Evolutionary conservation across 2,888 invertebrate genomes (phyloP), one percentile per base, ranked within the genome.

Genomic region (Neoaliturus tenellus): DNA sequence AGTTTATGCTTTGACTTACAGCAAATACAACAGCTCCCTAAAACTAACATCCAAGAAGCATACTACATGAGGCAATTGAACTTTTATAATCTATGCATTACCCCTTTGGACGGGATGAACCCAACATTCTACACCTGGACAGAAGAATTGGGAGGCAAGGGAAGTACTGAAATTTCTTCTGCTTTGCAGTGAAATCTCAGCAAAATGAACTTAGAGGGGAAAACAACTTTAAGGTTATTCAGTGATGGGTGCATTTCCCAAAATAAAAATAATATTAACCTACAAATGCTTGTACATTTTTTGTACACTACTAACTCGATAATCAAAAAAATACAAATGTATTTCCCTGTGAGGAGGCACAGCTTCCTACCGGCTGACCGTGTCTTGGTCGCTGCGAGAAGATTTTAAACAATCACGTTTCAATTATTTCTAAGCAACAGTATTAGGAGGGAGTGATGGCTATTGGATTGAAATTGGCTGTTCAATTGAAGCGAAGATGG

Each of bases 21-120:
- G 81, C 89, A 89, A 86, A 89, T 89, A 69, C 84, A 87, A 41
- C 78, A 85, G 17, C 17, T 44, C 10, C 44, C 44, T 6, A 71
- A 88, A 80, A 85, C 89, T 25, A 89, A 89, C 0, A 89, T 89
- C 82, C 89, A 89, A 86, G 81, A 87, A 8, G 86, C 88, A 1
- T 90, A 90, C 78, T 90, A 89, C 86, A 85, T 86, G 35, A 85
- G 89, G 6, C 89, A 90, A 83, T 67, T 90, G 12, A 89, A 89
- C 83, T 82, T 86, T 8, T 89, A 89, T 78, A 89, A 89, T 85
- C 88, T 89, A 28, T 88, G 89, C 8, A 86, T 89, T 20, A 88
- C 89, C 71, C 83, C 86, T 73, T 39, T 73, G 14, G 23, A 14
- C 25, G 35, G 17, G 35, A 80, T 58, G 58, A 20, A 58, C n/a